Base-by-base conservation (phyloP, 2,797 vertebrate species). In the Myripristis murdjan region DNA sequence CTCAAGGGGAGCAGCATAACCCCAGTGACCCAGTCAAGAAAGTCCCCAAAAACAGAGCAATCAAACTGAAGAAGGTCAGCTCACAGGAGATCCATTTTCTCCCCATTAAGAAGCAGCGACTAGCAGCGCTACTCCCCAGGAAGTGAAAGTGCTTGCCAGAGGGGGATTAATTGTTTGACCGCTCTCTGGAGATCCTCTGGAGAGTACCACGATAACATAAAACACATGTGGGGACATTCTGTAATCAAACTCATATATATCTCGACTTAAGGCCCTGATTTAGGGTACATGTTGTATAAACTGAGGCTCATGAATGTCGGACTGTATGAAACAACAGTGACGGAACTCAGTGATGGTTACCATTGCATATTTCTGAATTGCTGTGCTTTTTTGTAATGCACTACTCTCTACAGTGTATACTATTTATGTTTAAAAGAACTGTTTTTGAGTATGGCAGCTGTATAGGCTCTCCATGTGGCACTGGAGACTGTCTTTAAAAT, bases 31-130 rank as follows among this genome's bases (percentile, higher is more conserved):
- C 95, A 15, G 94, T 97, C 0, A 97, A 97, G 88, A 99, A 98
- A 94, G 92, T 95, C 55, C 82, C 96, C 44, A 99, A 98, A 95
- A 98, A 90, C 91, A 93, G 97, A 91, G 96, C 94, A 16, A 97
- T 99, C 93, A 99, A 99, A 91, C 92, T 99, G 95, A 99, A 99
- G 96, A 99, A 99, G 96, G 95, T 99, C 91, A 97, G 96, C 94
- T 98, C 97, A 14, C 98, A 98, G 71, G 98, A 99, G 93, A 99
- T 99, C 89, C 98, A 99, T 75, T 97, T 99, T 90, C 96, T 99
- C 72, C 98, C 97, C 37, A 96, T 99, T 87, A 99, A 99, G 95
- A 99, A 99, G 93, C 98, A 99, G 91, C 95, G 97, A 84, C 95
- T 99, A 0, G 95, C 98, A 52, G 96, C 97, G 49, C 96, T 98